A percentile compares a stretch with the other conserved stretches of the same genome.
Conservation (phyloP, 2,888 invertebrate species). For the Mesorhabditis sp. region DNA sequence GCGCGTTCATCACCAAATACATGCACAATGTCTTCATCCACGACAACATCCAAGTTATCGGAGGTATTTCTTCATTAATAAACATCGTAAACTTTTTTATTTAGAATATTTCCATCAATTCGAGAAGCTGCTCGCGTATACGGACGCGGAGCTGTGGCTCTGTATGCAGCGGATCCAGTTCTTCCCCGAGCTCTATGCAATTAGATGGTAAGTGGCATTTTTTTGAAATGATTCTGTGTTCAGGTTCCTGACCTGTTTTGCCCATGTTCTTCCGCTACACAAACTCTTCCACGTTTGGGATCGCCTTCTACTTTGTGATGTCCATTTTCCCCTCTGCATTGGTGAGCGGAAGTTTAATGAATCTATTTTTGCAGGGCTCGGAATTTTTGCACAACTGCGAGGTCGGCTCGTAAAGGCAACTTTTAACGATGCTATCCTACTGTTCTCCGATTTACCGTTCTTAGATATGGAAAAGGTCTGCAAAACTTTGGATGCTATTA, state of each 20-base stretch:
- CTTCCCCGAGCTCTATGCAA: constrained; percentile 90
- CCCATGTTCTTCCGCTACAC: constrained; percentile 94
- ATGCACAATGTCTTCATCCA: constrained; percentile 92
- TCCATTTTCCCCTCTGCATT: constrained; percentile 86
- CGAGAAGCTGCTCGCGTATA: constrained; percentile 89
- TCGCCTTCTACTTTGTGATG: constrained; percentile 84
- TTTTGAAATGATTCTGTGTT: constrained; percentile 78
- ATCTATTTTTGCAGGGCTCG: constrained; percentile 17
- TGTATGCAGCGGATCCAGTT: constrained; percentile 88
- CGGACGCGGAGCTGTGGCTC: constrained; percentile 84
- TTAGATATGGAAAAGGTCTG: constrained; percentile 11
- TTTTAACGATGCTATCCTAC: constrained; percentile 94
- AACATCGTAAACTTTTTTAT: constrained; percentile 17
- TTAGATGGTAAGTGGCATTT: constrained; percentile 98
- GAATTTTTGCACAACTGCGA: constrained; percentile 25
- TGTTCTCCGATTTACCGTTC: constrained; percentile 94
- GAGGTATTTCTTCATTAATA: constrained; percentile 62
- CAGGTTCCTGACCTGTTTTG: constrained; percentile 58
- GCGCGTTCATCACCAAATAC: constrained; percentile 90
- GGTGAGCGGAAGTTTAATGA: constrained; percentile 63
- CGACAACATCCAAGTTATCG: constrained; percentile 91
- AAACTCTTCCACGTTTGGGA: constrained; percentile 98
- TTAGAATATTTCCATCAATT: constrained; percentile 90
- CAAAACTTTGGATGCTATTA: neutral
- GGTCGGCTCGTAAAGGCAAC: constrained; percentile 74